Base-by-base conservation (phyloP, 2,888 invertebrate species). In the Notodonta ziczac region DNA sequence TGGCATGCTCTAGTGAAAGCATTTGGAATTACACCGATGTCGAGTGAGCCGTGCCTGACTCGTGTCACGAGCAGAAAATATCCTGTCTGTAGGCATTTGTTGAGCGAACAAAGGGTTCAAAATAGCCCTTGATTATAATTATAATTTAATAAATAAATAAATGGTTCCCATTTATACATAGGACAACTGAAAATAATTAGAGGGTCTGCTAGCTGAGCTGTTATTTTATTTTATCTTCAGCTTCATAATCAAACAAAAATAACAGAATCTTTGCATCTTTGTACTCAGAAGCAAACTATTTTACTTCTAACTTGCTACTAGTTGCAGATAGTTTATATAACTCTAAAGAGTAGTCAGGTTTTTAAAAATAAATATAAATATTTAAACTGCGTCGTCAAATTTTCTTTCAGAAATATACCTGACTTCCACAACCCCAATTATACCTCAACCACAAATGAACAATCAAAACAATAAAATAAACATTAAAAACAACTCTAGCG, bases 401-500 rank as follows among this genome's bases (percentile, higher is more conserved):
- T 4, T 6, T 35, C 35, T 35, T 35, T 35, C 35, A 35, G 35
- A 35, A 24, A 24, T 24, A 24, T 24, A 24, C 24, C 24, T 24
- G 24, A 24, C 24, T 24, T 24, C 24, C 24, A 24, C 2, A 24
- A 24, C 24, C 24, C 24, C 24, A 24, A 24, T 24, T 24, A 24
- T 24, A 40, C 39, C 35, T 7, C 14, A 5, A 39, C 40, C 9
- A 16, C 44, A 65, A 71, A 69, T 72, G 68, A 75, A 74, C 64
- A 72, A 73, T 71, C 57, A 66, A 71, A 74, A 73, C 67, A 76
- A 76, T 76, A 67, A 76, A 76, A 76, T 73, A 72, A 73, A 73
- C 73, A 68, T 75, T 76, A 68, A 71, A 72, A 75, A 72, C 76
- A 70, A 70, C 63, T 69, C 32, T 14, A 54, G 39, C 24, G 24